These are phyloP conservation scores for Drosophila malerkotliana DNA, from an alignment of 1,140 invertebrate genomes.

Conservation along the genomic window DNA sequence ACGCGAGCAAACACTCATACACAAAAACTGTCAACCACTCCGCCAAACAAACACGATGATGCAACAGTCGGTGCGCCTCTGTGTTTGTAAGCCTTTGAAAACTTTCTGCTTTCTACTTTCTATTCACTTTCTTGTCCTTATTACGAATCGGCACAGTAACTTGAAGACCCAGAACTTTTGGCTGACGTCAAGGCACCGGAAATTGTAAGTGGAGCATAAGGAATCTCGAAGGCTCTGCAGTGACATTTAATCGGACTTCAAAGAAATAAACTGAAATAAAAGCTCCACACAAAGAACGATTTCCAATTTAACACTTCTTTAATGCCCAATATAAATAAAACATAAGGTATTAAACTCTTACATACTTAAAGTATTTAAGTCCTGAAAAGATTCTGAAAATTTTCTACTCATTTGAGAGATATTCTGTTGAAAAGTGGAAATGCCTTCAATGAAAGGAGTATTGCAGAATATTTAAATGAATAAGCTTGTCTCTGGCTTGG, in stretches of 20 bases:
- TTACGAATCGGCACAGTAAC: conserved; percentile 68
- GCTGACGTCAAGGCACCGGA: conserved; percentile 2
- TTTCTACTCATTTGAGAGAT: not conserved
- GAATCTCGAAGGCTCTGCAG: not conserved
- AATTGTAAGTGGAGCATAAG: not conserved
- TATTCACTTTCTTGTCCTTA: conserved; percentile 31
- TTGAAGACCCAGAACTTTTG: conserved; percentile 43
- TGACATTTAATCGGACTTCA: not conserved
- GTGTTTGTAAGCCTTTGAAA: conserved; percentile 20
- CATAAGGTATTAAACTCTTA: not conserved
- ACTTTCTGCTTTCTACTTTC: conserved; percentile 35
- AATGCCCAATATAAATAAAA: not conserved
- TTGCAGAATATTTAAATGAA: conserved; percentile 67
- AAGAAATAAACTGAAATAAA: not conserved
- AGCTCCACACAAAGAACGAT: not conserved
- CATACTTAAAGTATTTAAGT: too few species aligned
- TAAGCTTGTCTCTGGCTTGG: conserved; percentile 42
- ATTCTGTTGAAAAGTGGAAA: not conserved
- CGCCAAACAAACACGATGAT: conserved; percentile 40
- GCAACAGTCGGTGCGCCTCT: conserved; percentile 45
- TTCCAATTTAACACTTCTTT: not conserved
- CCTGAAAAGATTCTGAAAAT: too few species aligned
- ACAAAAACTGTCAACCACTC: conserved; percentile 10
- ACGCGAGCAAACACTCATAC: conserved; percentile 33
- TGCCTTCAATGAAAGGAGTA: conserved; percentile 11